phyloP scores from a whole-genome alignment of 2,113 vertebrate species.

The Platycercus adscitus region DNA sequence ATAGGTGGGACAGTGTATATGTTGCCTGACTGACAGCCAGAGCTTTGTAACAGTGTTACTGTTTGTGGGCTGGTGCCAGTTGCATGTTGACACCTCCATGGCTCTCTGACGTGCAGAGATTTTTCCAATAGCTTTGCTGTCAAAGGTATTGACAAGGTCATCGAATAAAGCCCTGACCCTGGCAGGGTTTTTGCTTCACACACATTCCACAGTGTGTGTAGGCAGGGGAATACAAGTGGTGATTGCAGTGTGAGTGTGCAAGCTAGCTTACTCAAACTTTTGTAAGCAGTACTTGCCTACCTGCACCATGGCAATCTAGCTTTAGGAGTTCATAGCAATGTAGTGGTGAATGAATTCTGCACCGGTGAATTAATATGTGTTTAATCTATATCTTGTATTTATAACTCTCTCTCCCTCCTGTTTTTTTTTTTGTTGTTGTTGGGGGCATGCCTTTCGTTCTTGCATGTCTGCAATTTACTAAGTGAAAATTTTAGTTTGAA shows the following conservation, averaged over 20 bases:
- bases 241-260: too few species aligned
- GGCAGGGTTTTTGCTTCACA: neutral
- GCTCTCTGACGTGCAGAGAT: neutral
- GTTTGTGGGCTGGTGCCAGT: neutral
- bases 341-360: neutral
- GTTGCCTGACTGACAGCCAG: neutral
- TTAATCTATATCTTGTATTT: neutral
- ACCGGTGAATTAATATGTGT: neutral
- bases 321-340: neutral
- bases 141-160: neutral
- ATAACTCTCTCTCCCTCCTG: neutral
- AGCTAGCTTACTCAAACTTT: neutral
- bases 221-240: neutral
- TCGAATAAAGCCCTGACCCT: neutral
- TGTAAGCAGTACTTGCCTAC: neutral
- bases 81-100: neutral
- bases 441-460: neutral
- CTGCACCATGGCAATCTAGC: neutral
- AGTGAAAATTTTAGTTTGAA: neutral
- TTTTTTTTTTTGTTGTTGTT: neutral
- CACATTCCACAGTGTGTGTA: fast-evolving
- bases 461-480: neutral
- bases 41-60: neutral
- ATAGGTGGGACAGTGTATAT: neutral
- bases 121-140: neutral